Evolutionary conservation across 2,797 vertebrate species (phyloP).

Genomic region (Margarornis squamiger): DNA sequence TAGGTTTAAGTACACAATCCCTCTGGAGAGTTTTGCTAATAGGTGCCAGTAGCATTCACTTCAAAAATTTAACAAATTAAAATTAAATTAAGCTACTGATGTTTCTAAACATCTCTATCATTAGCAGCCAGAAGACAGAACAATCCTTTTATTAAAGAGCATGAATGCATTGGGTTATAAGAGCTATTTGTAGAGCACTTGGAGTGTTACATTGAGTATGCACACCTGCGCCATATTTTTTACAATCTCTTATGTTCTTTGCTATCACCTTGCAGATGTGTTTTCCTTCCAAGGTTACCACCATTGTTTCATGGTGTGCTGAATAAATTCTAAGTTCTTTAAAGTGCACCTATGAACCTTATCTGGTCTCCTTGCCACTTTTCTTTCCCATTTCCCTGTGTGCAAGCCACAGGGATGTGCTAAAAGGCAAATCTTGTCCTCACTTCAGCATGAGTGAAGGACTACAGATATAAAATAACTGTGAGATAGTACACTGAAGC

Average conservation of each 20-base stretch:
- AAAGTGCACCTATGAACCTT: background rate
- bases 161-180: background rate
- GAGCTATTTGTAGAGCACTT: background rate
- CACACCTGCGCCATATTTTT: background rate
- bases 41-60: background rate
- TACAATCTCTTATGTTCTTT: background rate
- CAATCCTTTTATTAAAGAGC: background rate
- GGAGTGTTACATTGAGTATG: background rate
- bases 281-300: background rate
- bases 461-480: background rate
- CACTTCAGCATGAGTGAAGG: background rate
- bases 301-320: background rate
- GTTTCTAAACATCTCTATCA: background rate
- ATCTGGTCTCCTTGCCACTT: background rate
- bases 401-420: background rate
- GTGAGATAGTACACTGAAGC: background rate
- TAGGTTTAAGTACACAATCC: background rate
- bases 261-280: background rate
- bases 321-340: background rate
- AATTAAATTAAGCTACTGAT: background rate
- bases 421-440: slow-evolving; percentile 24
- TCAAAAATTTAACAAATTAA: background rate
- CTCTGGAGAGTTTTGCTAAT: background rate
- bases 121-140: background rate
- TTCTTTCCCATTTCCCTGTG: background rate